phyloP scores from a whole-genome alignment of 2,888 invertebrate genomes.

The Pyrocoelia pectoralis region DNA sequence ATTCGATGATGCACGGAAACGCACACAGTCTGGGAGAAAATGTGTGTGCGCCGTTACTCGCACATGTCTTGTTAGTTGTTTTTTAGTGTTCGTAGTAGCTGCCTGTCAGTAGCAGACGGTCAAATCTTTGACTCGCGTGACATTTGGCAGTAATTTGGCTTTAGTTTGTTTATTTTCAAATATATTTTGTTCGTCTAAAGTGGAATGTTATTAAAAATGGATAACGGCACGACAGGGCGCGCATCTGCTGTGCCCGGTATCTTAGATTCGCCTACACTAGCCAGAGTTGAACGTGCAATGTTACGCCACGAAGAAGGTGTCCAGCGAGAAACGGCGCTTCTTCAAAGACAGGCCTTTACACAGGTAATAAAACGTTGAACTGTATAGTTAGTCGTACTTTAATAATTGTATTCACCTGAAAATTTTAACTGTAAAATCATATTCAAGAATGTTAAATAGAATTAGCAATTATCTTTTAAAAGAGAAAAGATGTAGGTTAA shows the following conservation, averaged over 20 bases:
- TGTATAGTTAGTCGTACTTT: not conserved
- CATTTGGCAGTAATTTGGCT: constrained; percentile 19
- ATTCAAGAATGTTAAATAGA: not conserved
- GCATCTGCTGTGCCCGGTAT: constrained; percentile 57
- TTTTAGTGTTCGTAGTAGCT: constrained; percentile 17
- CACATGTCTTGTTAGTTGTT: constrained; percentile 28
- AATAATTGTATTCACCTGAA: too few species aligned
- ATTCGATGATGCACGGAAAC: constrained; percentile 5
- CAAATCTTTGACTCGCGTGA: constrained; percentile 32
- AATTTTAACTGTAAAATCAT: too few species aligned
- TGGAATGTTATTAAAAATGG: constrained; percentile 52
- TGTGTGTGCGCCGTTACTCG: constrained; percentile 13
- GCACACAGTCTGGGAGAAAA: constrained; percentile 18
- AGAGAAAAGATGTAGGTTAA: not conserved
- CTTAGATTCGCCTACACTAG: constrained; percentile 68
- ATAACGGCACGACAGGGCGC: constrained; percentile 42
- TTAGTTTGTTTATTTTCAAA: constrained; percentile 10
- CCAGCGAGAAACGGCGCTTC: constrained; percentile 50
- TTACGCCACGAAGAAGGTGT: constrained; percentile 62
- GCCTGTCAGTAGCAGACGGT: constrained; percentile 19
- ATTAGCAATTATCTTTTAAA: not conserved
- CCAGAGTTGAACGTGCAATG: constrained; percentile 67
- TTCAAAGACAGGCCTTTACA: constrained; percentile 53
- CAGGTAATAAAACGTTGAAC: too few species aligned
- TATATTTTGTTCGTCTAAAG: constrained; percentile 11